phyloP scores from a whole-genome alignment of 1,140 invertebrate species.

The Semibalanus balanoides region DNA sequence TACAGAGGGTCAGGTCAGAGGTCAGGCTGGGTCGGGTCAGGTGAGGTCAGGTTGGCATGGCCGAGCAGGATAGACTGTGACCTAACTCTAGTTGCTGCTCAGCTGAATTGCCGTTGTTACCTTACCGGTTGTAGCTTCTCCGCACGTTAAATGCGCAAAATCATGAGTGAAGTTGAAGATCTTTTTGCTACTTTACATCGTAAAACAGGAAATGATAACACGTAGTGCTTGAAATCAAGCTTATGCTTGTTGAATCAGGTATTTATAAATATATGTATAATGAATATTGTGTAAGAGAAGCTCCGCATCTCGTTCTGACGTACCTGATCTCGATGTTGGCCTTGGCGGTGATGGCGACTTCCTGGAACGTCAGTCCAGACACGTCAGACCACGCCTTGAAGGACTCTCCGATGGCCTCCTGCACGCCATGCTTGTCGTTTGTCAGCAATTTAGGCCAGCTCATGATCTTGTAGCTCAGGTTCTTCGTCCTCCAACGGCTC shows the following conservation, averaged over 20 bases:
- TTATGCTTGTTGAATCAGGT: neutral
- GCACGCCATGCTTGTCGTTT: conserved; percentile 25
- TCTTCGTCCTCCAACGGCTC: conserved; percentile 80
- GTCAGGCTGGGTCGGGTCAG: neutral
- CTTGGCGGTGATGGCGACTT: conserved; percentile 38
- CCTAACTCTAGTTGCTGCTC: neutral
- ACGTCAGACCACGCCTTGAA: conserved; percentile 59
- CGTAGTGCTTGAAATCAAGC: too few relatives aligned
- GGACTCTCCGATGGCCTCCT: conserved; percentile 15
- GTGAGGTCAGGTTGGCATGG: too few relatives aligned
- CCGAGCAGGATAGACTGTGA: too few relatives aligned
- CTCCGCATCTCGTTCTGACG: conserved; percentile 62
- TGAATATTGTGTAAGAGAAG: neutral
- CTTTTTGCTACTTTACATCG: too few relatives aligned
- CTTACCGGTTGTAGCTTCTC: too few relatives aligned
- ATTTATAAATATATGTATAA: neutral
- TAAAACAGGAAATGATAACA: too few relatives aligned
- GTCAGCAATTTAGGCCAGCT: conserved; percentile 64
- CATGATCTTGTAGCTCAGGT: conserved; percentile 73
- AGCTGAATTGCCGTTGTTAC: too few relatives aligned
- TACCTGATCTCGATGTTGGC: conserved; percentile 49
- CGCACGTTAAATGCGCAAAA: neutral
- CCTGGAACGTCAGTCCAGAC: conserved; percentile 67
- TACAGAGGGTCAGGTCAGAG: too few relatives aligned
- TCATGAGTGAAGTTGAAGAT: too few relatives aligned